phyloP scores from a whole-genome alignment of 2,797 vertebrate species.

The Vespertilio murinus region DNA sequence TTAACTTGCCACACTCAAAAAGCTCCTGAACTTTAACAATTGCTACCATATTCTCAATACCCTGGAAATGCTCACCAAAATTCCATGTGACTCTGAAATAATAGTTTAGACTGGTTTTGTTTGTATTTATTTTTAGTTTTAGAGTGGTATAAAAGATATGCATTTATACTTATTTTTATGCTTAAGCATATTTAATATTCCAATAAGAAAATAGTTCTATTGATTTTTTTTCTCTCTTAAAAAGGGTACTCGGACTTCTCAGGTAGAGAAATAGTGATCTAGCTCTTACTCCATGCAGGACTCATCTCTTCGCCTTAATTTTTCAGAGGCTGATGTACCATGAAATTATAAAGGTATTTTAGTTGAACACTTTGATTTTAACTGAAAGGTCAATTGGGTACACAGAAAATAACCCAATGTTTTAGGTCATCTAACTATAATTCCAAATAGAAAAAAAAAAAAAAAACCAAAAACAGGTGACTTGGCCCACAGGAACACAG shows the following conservation, averaged over 20 bases:
- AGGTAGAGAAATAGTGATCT: background rate
- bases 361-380: slow-evolving; percentile 45
- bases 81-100: background rate
- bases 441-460: slow-evolving; percentile 36
- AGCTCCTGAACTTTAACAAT: background rate
- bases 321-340: slow-evolving; percentile 20
- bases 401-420: slow-evolving; percentile 45
- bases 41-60: background rate
- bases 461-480: slow-evolving; percentile 47
- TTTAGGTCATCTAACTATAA: slow-evolving; percentile 54
- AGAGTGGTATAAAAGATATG: background rate
- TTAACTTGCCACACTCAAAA: background rate
- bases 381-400: background rate
- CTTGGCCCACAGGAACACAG: slow-evolving; percentile 33
- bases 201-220: background rate
- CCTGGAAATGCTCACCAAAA: slow-evolving; percentile 27
- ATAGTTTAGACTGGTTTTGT: background rate
- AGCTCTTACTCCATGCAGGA: background rate
- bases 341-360: slow-evolving; percentile 38
- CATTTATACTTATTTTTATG: background rate
- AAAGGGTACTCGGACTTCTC: background rate
- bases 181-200: background rate
- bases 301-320: background rate
- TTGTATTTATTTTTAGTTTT: slow-evolving; percentile 38
- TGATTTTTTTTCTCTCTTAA: background rate